Base-by-base conservation (phyloP, 2,113 vertebrate species). In the Desmodus rotundus region DNA sequence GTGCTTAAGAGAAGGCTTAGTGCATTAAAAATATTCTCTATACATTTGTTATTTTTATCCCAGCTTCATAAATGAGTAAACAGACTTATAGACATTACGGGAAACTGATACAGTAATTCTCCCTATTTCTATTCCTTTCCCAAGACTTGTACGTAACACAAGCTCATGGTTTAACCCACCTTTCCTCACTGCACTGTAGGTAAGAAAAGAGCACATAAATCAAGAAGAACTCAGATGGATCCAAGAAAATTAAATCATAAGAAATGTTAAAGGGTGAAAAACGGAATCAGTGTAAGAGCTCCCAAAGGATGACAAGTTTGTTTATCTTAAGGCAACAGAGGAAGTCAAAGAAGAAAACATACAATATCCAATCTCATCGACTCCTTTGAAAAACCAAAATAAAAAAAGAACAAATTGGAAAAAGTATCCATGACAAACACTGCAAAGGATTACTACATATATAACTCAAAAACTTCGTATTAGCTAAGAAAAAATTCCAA, bases 21-120 rank as follows among this genome's bases (percentile, higher is more conserved):
- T 70, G 52, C 74, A 93, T 95, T 96, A 73, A 94, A 58, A 73
- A 61, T 90, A 56, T 68, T 89, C 68, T 96, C 56, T 95, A 89
- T 95, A 43, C 84, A 94, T 96, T 89, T 93, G 83, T 95, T 91
- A 95, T 68, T 97, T 80, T 96, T 91, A 92, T 97, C 87, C 78
- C 58, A 94, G 58, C 68, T 89, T 96, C 84, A 94, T 0, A 94
- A 72, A 87, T 68, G 70, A 96, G 80, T 93, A 87, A 96, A 97
- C 24, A 95, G 72, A 91, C n/a, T 74, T 86, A 33, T 2, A 95
- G 73, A 91, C 70, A 83, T 82, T 81, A 81, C 68, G 50, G 63
- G 52, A 96, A 96, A 24, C 70, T 80, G 20, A 80, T 58, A 76
- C 9, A 83, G 22, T 61, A 93, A 87, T 91, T 74, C 77, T 82